These are phyloP conservation scores for Tholera decimalis DNA, from an alignment of 2,888 invertebrate genomes.

Conservation along the genomic window DNA sequence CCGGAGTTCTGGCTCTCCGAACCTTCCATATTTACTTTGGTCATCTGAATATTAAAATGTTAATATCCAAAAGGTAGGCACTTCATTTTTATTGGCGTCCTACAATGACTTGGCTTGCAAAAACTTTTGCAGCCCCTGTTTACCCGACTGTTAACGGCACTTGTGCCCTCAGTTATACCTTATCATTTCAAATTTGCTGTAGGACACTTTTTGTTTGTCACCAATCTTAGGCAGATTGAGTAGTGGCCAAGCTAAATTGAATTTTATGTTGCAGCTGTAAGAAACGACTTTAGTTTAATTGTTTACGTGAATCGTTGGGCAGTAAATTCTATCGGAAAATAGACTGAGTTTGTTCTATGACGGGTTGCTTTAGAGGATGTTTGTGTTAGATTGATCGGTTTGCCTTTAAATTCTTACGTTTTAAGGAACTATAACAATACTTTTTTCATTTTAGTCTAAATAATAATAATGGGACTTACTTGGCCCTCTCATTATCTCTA, in stretches of 20 bases:
- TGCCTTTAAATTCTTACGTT: constrained; percentile 21
- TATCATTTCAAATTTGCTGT: constrained; percentile 69
- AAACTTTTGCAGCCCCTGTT: constrained; percentile 59
- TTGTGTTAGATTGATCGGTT: constrained; percentile 36
- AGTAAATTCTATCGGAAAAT: constrained; percentile 49
- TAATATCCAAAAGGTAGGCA: constrained; percentile 48
- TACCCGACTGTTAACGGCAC: constrained; percentile 63
- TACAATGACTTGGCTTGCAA: constrained; percentile 47
- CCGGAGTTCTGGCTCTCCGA: constrained; percentile 8
- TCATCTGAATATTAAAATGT: constrained; percentile 55
- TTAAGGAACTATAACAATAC: too few species aligned
- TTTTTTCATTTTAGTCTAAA: too few species aligned
- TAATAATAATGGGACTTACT: too few species aligned
- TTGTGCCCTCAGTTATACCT: constrained; percentile 63
- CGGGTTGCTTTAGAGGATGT: constrained; percentile 26
- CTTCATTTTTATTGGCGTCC: constrained; percentile 57
- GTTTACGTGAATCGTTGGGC: constrained; percentile 25
- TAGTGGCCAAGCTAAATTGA: constrained; percentile 43
- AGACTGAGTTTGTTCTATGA: constrained; percentile 34
- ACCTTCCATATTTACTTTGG: constrained; percentile 43
- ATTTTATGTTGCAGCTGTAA: constrained; percentile 21
- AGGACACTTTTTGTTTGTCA: constrained; percentile 65
- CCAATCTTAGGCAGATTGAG: constrained; percentile 46
- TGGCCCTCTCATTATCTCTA: too few species aligned
- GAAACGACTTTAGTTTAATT: constrained; percentile 27